A percentile compares a stretch with the other conserved stretches of the same genome.
phyloP scores from a whole-genome alignment of 1,140 invertebrate species.

The Drosophila elegans region DNA sequence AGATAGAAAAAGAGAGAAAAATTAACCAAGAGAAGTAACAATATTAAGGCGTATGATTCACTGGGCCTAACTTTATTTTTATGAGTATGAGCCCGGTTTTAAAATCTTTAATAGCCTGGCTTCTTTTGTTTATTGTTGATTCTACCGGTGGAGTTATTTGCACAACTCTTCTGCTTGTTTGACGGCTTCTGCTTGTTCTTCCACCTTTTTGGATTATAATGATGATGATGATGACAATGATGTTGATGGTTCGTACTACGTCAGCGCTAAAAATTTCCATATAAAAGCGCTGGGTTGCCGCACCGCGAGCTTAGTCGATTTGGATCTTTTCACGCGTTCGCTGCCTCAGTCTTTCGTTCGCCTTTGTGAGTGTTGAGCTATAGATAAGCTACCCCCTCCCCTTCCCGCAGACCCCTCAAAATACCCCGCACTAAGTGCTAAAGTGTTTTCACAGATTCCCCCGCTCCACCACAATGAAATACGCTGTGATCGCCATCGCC shows the following conservation, averaged over 20 bases:
- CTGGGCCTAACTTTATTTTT: constrained; percentile 29
- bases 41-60: constrained; percentile 29
- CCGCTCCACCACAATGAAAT: constrained; percentile 51
- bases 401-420: not conserved
- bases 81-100: constrained; percentile 21
- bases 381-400: not conserved
- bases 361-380: constrained; percentile 11
- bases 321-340: constrained; percentile 53
- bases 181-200: constrained; percentile 39
- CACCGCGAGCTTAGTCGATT: constrained; percentile 67
- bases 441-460: constrained; percentile 25
- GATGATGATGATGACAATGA: constrained; percentile 35
- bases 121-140: constrained; percentile 39
- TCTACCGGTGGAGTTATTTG: constrained; percentile 7
- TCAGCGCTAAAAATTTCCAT: constrained; percentile 74
- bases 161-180: constrained; percentile 36
- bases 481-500: constrained; percentile 60
- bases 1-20: constrained; percentile 7
- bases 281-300: constrained; percentile 56
- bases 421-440: constrained; percentile 12
- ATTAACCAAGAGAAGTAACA: not conserved
- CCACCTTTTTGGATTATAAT: constrained; percentile 36
- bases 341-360: constrained; percentile 43
- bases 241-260: constrained; percentile 66
- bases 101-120: constrained; percentile 11